Percentiles rank a stretch among this genome's conserved stretches.
phyloP scores from a whole-genome alignment of 2,797 vertebrate species.

The Neosilurus hyrtlii region DNA sequence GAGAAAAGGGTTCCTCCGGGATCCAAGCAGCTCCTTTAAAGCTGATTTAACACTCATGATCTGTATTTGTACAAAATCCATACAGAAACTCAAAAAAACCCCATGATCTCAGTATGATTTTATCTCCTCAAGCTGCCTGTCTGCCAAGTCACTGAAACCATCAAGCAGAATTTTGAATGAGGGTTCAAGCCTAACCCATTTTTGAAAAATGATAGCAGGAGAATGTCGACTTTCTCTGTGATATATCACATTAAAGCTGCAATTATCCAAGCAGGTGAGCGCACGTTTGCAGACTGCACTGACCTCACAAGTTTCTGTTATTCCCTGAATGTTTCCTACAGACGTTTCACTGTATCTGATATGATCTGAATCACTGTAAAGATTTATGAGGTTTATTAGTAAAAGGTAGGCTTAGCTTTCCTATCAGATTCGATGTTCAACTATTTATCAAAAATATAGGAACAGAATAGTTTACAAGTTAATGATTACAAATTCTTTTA shows the following conservation, averaged over 20 bases:
- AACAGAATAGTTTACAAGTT: not conserved
- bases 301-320: slow-evolving; percentile 13
- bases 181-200: not conserved
- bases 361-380: not conserved
- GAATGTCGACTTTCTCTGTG: slow-evolving; percentile 36
- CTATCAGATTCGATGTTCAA: not conserved
- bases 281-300: slow-evolving; percentile 36
- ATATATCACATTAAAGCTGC: slow-evolving; percentile 47
- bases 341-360: not conserved
- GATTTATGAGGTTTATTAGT: not conserved
- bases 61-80: slow-evolving; percentile 2
- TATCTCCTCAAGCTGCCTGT: not conserved
- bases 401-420: not conserved
- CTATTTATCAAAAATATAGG: not conserved
- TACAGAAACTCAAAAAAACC: not conserved
- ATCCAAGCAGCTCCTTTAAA: not conserved
- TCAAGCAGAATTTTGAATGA: slow-evolving; percentile 2
- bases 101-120: not conserved
- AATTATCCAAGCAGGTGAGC: slow-evolving; percentile 50
- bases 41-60: not conserved
- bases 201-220: slow-evolving; percentile 40
- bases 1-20: not conserved
- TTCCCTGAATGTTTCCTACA: slow-evolving; percentile 3
- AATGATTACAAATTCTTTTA: not conserved
- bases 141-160: slow-evolving; percentile 6